Base-by-base conservation (phyloP, 2,113 vertebrate genomes). In the Callospermophilus lateralis region DNA sequence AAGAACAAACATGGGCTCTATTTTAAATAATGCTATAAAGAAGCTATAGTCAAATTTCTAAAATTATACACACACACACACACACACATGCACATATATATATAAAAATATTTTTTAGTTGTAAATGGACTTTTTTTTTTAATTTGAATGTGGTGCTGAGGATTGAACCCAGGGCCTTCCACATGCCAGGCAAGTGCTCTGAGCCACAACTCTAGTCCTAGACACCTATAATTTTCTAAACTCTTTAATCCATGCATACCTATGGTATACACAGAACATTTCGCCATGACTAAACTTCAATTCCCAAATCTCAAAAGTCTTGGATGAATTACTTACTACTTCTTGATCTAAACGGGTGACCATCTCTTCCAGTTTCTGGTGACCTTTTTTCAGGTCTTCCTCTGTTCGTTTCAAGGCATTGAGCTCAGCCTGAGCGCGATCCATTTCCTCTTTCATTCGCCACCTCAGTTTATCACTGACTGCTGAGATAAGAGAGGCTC, bases 361-460 rank as follows among this genome's bases (percentile, higher is more conserved):
- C 99, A 99, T 99, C 83, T 99, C 99, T 97, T 99, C 99, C 97
- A 99, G 98, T 95, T 99, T 99, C 98, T 99, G 99, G 92, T 99
- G 99, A 19, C 99, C 99, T 91, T 99, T 99, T 96, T 99, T 99
- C 96, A 99, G 98, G 97, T 99, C 99, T 97, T 99, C 99, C 63
- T 99, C 99, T 0, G 99, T 99, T 61, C 99, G 98, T 98, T 99
- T 99, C 94, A 99, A 98, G 51, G 99, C 99, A 26, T 99, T 99
- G 96, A 99, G 99, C 95, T 99, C 99, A 0, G 99, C 99, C 74
- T 99, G 99, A 0, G 99, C 99, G 37, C 99, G 99, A 98, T 99
- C 99, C 99, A 99, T 99, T 98, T 99, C 99, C 97, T 99, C 99
- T 93, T 99, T 99, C 99, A 99, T 99, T 86, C 99, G 98, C 99